Conservation (phyloP, 2,888 invertebrate genomes). For the Dimorphilus gyrociliatus region DNA sequence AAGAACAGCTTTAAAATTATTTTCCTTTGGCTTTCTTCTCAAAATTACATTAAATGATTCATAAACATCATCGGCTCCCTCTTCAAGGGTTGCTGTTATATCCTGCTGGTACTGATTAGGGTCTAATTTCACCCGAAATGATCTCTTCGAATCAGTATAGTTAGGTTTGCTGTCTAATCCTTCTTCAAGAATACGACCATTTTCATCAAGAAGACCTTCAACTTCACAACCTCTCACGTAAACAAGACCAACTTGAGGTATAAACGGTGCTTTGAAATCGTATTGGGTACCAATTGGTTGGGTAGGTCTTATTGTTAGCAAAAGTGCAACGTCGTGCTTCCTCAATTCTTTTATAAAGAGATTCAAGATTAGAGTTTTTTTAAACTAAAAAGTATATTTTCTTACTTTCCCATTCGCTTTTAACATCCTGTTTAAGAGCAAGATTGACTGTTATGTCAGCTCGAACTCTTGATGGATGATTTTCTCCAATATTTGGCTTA, state of each 20-base stretch:
- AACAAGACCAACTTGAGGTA: conserved; percentile 69
- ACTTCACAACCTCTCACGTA: conserved; percentile 93
- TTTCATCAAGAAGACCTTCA: conserved; percentile 89
- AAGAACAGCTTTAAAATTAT: conserved; percentile 97
- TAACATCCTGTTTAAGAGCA: conserved; percentile 73
- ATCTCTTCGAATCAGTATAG: conserved; percentile 49
- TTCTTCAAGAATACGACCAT: conserved; percentile 84
- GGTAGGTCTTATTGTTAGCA: conserved; percentile 73
- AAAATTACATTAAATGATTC: conserved; percentile 81
- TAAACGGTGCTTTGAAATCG: conserved; percentile 50
- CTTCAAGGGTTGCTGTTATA: conserved; percentile 55
- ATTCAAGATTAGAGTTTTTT: too few relatives aligned
- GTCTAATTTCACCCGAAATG: conserved; percentile 82
- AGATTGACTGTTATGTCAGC: conserved; percentile 86
- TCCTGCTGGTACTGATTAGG: conserved; percentile 90
- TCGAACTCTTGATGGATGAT: conserved; percentile 79
- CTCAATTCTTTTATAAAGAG: conserved; percentile 48
- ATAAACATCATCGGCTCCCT: conserved; percentile 45
- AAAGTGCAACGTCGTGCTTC: conserved; percentile 93
- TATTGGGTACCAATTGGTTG: conserved; percentile 54
- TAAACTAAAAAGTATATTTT: conserved; percentile 2
- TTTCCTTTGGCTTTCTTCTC: conserved; percentile 96
- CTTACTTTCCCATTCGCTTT: conserved; percentile 73
- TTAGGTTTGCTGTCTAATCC: too few relatives aligned
- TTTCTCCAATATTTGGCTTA: conserved; percentile 55